These are phyloP conservation scores for Notocelia uddmanniana DNA, from an alignment of 2,888 invertebrate genomes.

Conservation along the genomic window DNA sequence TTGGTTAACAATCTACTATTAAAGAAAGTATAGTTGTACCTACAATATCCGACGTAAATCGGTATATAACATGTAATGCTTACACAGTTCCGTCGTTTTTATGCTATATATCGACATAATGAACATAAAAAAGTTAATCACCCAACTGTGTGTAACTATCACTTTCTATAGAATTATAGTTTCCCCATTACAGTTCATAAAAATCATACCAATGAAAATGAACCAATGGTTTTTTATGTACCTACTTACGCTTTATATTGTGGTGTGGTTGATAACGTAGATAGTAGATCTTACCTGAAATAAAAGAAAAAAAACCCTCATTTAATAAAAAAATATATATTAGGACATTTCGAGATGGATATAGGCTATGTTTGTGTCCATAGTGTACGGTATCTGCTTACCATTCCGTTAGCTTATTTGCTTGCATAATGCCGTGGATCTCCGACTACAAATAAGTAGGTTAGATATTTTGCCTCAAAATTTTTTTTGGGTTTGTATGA, in stretches of 20 bases:
- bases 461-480: too few species aligned
- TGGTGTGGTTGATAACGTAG: background rate
- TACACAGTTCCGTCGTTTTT: slow-evolving; percentile 8
- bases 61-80: slow-evolving; percentile 12
- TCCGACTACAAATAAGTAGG: too few species aligned
- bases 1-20: too few species aligned
- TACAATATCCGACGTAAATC: background rate
- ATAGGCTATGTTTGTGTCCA: too few species aligned
- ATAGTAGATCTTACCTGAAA: slow-evolving; percentile 29
- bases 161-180: background rate
- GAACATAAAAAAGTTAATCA: background rate
- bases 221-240: background rate
- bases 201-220: background rate
- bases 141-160: background rate
- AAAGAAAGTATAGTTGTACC: too few species aligned
- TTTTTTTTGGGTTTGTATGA: too few species aligned
- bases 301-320: background rate
- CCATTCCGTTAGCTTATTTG: too few species aligned
- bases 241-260: background rate
- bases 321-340: too few species aligned
- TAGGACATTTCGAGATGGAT: too few species aligned
- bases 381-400: too few species aligned
- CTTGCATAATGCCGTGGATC: too few species aligned
- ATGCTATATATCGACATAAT: background rate
- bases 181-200: background rate